A percentile compares a stretch with the other conserved stretches of the same genome.
Conservation (phyloP, 2,113 vertebrate genomes). For the Salminus brasiliensis region DNA sequence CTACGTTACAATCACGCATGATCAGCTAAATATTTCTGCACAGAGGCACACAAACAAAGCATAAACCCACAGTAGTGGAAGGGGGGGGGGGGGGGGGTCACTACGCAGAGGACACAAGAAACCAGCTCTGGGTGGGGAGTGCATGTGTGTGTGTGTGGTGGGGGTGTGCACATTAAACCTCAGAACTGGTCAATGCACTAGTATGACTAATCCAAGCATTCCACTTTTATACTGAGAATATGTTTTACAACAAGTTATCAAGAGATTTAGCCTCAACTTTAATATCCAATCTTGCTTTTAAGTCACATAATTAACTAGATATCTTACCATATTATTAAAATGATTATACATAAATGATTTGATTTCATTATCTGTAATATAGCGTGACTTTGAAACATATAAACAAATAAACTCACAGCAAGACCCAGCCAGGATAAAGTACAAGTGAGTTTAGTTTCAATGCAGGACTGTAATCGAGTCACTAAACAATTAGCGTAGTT, state of each 20-base stretch:
- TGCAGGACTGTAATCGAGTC: no score
- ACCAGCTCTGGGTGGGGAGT: slow-evolving; percentile 52
- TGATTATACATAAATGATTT: no score
- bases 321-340: no score
- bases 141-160: slow-evolving; percentile 38
- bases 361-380: not conserved
- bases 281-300: not conserved
- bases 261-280: not conserved
- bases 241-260: not conserved
- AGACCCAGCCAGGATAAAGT: not conserved
- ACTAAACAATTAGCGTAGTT: no score
- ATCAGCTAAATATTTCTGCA: slow-evolving; percentile 77
- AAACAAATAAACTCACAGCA: not conserved
- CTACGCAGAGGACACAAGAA: slow-evolving; percentile 5
- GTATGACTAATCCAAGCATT: not conserved
- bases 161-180: not conserved
- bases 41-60: slow-evolving; percentile 79
- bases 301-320: no score
- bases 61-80: slow-evolving; percentile 70
- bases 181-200: not conserved
- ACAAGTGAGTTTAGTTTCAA: no score
- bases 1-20: slow-evolving; percentile 76
- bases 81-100: slow-evolving; percentile 60
- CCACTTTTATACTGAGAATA: not conserved
- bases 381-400: not conserved